Evolutionary conservation across 1,140 invertebrate species (phyloP).

Genomic region (Parapsyche elsis): DNA sequence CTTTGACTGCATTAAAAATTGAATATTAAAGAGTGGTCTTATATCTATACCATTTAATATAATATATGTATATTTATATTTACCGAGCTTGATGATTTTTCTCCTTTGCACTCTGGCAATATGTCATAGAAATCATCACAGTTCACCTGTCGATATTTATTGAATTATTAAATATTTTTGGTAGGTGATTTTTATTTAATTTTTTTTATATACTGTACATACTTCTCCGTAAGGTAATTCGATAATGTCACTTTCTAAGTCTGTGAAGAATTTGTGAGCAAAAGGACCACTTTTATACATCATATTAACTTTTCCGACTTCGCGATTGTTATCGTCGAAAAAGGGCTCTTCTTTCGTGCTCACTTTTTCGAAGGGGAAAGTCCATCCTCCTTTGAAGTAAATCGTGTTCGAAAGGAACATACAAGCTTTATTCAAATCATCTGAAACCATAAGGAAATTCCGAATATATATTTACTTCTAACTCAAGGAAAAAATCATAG

Average conservation of each 20-base stretch:
- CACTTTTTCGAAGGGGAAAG: conserved; percentile 72
- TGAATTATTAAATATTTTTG: neutral
- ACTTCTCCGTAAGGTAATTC: conserved; percentile 76
- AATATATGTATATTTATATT: neutral
- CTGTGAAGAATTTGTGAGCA: conserved; percentile 65
- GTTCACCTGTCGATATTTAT: neutral
- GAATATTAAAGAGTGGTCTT: conserved; percentile 3
- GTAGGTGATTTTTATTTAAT: neutral
- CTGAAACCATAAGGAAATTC: too few relatives aligned
- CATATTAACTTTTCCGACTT: conserved; percentile 71
- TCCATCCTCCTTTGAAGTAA: conserved; percentile 86
- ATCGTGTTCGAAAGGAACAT: conserved; percentile 82
- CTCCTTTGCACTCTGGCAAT: neutral
- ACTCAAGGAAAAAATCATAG: too few relatives aligned
- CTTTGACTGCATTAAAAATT: neutral
- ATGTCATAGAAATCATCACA: conserved; percentile 8
- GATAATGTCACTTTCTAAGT: conserved; percentile 72
- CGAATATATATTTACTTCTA: too few relatives aligned
- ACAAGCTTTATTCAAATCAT: conserved; percentile 68
- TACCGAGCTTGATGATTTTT: neutral
- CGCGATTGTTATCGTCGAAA: conserved; percentile 66
- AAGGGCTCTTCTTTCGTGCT: conserved; percentile 70
- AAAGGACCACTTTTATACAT: conserved; percentile 70
- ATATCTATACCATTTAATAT: neutral
- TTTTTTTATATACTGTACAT: neutral